A percentile compares a stretch with the other conserved stretches of the same genome.
Conservation (phyloP, 2,888 invertebrate genomes). For the Agonopterix arenella region DNA sequence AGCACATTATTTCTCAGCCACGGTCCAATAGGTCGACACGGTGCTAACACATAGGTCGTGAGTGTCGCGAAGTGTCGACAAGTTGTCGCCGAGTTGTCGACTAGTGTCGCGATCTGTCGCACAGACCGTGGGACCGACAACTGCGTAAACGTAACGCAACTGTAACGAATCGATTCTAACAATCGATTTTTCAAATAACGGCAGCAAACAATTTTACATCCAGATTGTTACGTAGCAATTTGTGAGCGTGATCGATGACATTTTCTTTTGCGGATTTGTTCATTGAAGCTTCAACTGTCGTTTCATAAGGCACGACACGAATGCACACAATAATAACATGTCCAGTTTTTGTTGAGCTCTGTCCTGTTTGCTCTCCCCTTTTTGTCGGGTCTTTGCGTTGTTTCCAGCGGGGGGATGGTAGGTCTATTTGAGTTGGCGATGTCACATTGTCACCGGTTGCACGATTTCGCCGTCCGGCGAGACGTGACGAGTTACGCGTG, state of each 20-base stretch:
- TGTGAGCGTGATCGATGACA: constrained; percentile 72
- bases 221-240: constrained; percentile 67
- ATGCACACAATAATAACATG: constrained; percentile 33
- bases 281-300: constrained; percentile 69
- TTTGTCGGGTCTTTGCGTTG: constrained; percentile 14
- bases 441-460: constrained; percentile 72
- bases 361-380: constrained; percentile 8
- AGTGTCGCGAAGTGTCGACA: constrained; percentile 20
- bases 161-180: constrained; percentile 65
- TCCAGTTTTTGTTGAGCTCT: constrained; percentile 40
- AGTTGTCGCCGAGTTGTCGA: too few species aligned
- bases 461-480: constrained; percentile 72
- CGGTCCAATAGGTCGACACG: constrained; percentile 38
- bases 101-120: constrained; percentile 15
- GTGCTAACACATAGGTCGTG: constrained; percentile 32
- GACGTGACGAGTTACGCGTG: constrained; percentile 75
- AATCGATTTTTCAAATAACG: constrained; percentile 75
- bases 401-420: constrained; percentile 23
- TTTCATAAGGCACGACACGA: constrained; percentile 71
- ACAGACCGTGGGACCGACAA: constrained; percentile 61
- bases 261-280: constrained; percentile 67
- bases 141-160: constrained; percentile 66
- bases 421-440: constrained; percentile 40
- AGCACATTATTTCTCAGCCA: constrained; percentile 47
- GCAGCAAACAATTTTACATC: constrained; percentile 69